Base-by-base conservation (phyloP, 2,113 vertebrate genomes). In the Siphamia tubifer region DNA sequence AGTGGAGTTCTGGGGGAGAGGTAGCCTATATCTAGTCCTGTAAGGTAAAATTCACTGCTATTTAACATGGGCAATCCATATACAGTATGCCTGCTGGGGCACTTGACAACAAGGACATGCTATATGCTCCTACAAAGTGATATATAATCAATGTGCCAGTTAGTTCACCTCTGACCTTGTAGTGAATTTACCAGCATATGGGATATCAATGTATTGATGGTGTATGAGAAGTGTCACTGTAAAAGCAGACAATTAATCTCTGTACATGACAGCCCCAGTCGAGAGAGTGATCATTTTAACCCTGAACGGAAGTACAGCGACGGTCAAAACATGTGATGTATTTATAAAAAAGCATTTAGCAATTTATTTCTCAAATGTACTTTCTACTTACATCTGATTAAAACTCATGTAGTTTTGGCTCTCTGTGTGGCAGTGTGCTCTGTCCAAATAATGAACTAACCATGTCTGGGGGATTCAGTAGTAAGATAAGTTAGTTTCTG, bases 141-240 rank as follows among this genome's bases (percentile, higher is more conserved):
- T 51, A 64, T 57, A 63, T 48, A 81, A 87, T 88, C 90, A 80
- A 70, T 84, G 56, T 38, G 27, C 36, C 60, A 60, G 60, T 57
- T 40, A 62, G 28, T 73, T 86, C 40, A 84, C 79, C 85, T 84
- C 21, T 87, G 84, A 88, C 82, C 77, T 70, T 31, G 66, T 36
- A 19, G 58, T 16, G 15, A 63, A 68, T 78, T 63, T 66, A 81
- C 52, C 67, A 68, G 72, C 62, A 76, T 52, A 85, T 56, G 52
- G 34, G 10, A 81, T 51, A 34, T 78, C 63, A 2, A 82, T 48
- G 55, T 64, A 87, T 73, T 56, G 77, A 89, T 30, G 47, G 24
- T 10, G 17, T 17, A 21, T 7, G 28, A 73, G 72, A 80, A 61
- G 27, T 16, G 52, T 12, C 53, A 6, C 56, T 68, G 36, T 32